phyloP scores from a whole-genome alignment of 2,797 vertebrate species.

The Notoglanidium macrostoma region DNA sequence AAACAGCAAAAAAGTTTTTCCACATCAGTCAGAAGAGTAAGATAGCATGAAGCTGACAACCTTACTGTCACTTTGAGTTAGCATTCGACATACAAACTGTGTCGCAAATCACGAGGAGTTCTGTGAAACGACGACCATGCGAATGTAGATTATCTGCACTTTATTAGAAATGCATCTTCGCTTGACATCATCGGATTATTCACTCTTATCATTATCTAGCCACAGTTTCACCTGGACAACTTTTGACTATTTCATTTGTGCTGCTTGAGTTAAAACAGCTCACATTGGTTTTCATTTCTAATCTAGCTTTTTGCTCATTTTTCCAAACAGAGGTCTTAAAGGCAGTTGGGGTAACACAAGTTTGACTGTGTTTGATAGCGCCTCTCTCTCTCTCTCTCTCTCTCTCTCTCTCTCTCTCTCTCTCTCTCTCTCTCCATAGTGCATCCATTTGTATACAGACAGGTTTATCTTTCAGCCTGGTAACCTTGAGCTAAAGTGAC shows the following conservation, averaged over 20 bases:
- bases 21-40: slow-evolving; percentile 45
- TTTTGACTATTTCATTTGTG: background rate
- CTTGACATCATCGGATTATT: background rate
- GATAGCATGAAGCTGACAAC: slow-evolving; percentile 21
- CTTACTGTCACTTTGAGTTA: slow-evolving; percentile 49
- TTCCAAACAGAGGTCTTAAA: slow-evolving; percentile 33
- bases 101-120: background rate
- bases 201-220: slow-evolving; percentile 1
- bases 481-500: slow-evolving; percentile 54
- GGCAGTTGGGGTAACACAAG: slow-evolving; percentile 1
- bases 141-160: slow-evolving; percentile 21
- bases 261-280: background rate
- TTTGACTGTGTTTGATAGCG: slow-evolving; percentile 27
- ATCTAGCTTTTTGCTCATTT: slow-evolving; percentile 29
- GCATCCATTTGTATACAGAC: slow-evolving; percentile 37
- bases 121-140: background rate
- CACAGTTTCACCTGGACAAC: background rate
- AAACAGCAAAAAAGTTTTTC: slow-evolving; percentile 55
- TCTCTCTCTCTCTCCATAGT: background rate
- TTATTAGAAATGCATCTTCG: background rate
- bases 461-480: slow-evolving; percentile 41
- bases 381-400: no score
- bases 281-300: background rate
- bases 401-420: no score
- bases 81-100: slow-evolving; percentile 7